Conservation (phyloP, 2,797 vertebrate genomes). For the Orestias chungarensis region DNA sequence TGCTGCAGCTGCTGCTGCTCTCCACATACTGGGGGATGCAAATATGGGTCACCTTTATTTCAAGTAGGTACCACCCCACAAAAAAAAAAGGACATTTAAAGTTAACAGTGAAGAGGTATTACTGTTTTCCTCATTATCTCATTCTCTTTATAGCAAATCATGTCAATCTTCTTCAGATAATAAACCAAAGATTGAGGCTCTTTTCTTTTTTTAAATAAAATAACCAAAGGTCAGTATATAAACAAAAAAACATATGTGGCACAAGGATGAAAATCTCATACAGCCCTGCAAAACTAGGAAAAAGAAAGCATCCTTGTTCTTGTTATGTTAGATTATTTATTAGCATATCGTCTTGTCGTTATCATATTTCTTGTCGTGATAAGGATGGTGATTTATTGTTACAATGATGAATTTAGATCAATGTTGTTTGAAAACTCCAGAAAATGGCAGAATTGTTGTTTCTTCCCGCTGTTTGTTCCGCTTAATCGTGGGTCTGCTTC, state of each 20-base stretch:
- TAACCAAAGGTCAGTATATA: not conserved
- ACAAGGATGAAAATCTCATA: not conserved
- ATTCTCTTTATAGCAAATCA: not conserved
- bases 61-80: slow-evolving; percentile 67
- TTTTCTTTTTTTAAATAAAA: too few species aligned
- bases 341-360: too few species aligned
- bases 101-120: not conserved
- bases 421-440: too few species aligned
- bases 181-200: too few species aligned
- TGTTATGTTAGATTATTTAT: not conserved
- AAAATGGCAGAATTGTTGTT: too few species aligned
- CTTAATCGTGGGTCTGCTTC: too few species aligned
- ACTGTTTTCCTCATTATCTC: not conserved
- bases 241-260: not conserved
- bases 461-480: too few species aligned
- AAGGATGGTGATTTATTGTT: too few species aligned
- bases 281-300: not conserved
- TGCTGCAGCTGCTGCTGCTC: slow-evolving; percentile 83
- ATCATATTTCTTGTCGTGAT: too few species aligned
- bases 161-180: not conserved
- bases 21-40: slow-evolving; percentile 90
- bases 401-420: too few species aligned
- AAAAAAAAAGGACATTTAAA: not conserved
- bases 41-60: slow-evolving; percentile 86
- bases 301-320: not conserved